These are phyloP conservation scores for Acleris cristana DNA, from an alignment of 2,888 invertebrate species.

Conservation along the genomic window DNA sequence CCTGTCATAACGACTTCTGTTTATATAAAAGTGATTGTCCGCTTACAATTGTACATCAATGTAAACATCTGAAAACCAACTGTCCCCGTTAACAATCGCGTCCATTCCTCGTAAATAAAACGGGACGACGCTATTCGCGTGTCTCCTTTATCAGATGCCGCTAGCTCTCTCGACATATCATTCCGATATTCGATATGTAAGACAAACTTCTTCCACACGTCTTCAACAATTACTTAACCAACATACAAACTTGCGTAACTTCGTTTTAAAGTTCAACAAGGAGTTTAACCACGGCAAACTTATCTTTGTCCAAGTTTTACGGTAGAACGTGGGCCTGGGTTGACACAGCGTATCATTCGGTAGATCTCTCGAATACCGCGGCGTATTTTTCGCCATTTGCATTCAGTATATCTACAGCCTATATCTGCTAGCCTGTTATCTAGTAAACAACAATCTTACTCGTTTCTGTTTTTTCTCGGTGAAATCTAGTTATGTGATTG, in stretches of 20 bases:
- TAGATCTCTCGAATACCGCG: constrained; percentile 50
- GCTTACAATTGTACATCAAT: constrained; percentile 15
- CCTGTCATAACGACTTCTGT: no score
- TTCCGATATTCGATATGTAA: constrained; percentile 49
- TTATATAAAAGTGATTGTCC: constrained; percentile 10
- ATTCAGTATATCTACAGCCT: constrained; percentile 47
- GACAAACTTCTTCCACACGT: constrained; percentile 8
- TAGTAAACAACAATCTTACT: constrained; percentile 24
- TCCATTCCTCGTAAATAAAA: constrained; percentile 33
- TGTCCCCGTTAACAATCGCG: constrained; percentile 31
- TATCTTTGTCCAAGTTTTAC: constrained; percentile 36
- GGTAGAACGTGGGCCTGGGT: constrained; percentile 37
- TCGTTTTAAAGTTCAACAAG: neutral
- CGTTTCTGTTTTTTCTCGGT: constrained; percentile 30
- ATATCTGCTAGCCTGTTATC: constrained; percentile 23
- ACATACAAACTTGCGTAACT: neutral
- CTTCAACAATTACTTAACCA: neutral
- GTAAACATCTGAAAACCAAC: constrained; percentile 34
- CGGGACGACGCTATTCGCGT: constrained; percentile 38
- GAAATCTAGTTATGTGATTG: constrained; percentile 38
- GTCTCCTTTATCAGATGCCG: constrained; percentile 51
- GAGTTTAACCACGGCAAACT: constrained; percentile 38
- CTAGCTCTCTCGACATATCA: constrained; percentile 46
- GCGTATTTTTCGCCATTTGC: constrained; percentile 64
- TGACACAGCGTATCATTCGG: constrained; percentile 47